Evolutionary conservation across 2,888 invertebrate genomes (phyloP).

Genomic region (Horisme vitalbata): DNA sequence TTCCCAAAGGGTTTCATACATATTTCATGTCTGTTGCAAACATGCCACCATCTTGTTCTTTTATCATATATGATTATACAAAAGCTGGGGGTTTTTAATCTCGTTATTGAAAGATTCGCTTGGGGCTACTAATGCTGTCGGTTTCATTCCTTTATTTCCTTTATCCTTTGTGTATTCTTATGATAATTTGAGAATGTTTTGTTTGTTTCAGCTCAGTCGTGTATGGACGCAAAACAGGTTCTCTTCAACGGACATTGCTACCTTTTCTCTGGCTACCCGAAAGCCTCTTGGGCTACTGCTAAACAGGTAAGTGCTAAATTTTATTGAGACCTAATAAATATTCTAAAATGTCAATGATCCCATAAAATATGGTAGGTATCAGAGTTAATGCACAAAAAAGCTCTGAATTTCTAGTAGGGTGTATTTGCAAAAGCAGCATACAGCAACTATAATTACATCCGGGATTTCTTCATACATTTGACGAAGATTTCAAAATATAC

Average conservation of each 20-base stretch:
- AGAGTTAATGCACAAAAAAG: no score
- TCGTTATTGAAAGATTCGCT: background rate
- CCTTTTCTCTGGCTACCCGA: constrained; percentile 89
- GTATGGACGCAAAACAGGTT: constrained; percentile 87
- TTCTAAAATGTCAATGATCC: no score
- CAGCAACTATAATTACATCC: no score
- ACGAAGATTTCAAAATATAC: no score
- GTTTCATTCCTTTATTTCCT: no score
- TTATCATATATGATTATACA: constrained; percentile 10
- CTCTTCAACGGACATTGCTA: constrained; percentile 89
- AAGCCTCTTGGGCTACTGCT: constrained; percentile 86
- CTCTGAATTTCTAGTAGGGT: no score
- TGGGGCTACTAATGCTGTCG: no score
- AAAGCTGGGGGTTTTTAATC: background rate
- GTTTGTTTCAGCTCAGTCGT: constrained; percentile 83
- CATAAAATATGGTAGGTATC: no score
- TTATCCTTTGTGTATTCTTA: no score
- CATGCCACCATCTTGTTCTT: constrained; percentile 8
- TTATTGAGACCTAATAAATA: no score
- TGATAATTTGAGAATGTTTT: background rate
- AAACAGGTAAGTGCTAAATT: constrained; percentile 67
- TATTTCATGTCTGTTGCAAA: constrained; percentile 17
- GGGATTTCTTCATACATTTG: no score
- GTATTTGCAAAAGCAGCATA: no score
- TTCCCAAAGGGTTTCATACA: constrained; percentile 14